Evolutionary conservation across 1,140 invertebrate genomes (phyloP), one percentile per base, ranked within the genome.

Genomic region (Bombus waltoni): DNA sequence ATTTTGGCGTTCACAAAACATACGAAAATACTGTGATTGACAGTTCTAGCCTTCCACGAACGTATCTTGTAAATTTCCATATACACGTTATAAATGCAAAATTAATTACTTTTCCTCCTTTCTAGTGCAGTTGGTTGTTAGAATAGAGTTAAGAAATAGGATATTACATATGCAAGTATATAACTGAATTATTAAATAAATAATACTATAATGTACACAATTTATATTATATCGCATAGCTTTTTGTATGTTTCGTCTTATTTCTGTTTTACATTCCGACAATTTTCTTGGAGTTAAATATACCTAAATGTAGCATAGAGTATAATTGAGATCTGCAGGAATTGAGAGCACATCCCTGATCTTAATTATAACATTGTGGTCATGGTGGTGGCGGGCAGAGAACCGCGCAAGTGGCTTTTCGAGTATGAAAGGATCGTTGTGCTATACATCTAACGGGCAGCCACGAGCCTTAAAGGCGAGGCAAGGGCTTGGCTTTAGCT

Each of bases 361-460:
- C 70, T 81, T 81, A 81, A 85, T 85, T 85, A 74, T 81, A 85
- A 81, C 78, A 81, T 81, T 66, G 79, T 81, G 71, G 84, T 44
- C 38, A 81, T 59, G 73, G 83, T 18, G 71, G 35, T 59, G 84
- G 84, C 71, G 62, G 79, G 13, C 42, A 32, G 74, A 62, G 65
- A 89, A 66, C 40, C 72, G 76, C 74, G 87, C 87, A 89, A 91
- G 91, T 91, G 86, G 84, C 87, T 90, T 91, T 90, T 83, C 76
- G 90, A 92, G 88, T 91, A 93, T 87, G 90, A 92, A 93, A 92
- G 91, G 89, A 90, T 90, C 85, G 86, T 89, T 92, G 83, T 92
- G 83, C 85, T 83, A 81, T 77, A 82, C 73, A 86, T 86, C 89
- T 92, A 92, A 93, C 92, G 91, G 92, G 85, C 88, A 92, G 87